Evolutionary conservation across 2,113 vertebrate species (phyloP), one percentile per base, ranked within the genome.

Genomic region (Etheostoma spectabile): DNA sequence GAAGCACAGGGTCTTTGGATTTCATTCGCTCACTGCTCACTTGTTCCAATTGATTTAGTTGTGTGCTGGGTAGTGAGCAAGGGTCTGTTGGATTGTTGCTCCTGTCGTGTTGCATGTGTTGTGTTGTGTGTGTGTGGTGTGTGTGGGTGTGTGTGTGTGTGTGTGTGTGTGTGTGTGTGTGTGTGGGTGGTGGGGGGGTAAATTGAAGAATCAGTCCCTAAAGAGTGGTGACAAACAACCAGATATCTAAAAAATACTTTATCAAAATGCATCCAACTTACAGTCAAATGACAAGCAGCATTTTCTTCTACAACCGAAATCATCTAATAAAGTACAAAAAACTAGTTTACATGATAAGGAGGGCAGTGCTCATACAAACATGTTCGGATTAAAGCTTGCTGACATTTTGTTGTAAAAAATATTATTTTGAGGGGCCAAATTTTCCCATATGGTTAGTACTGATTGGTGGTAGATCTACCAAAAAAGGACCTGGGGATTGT

Each of bases 1-100:
- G 56, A 77, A 90, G 82, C 77, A 52, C 84, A 62, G 71, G 88
- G 81, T 92, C 92, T 91, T 94, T 92, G 91, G 90, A 93, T 94
- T 94, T 91, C 84, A 94, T 92, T 94, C 88, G 80, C 91, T 94
- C 92, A 91, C 77, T 60, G 71, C 91, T 91, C 86, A 84, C 89
- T 93, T 83, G 86, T 79, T 89, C 57, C 74, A 74, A 92, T 94
- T 92, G 92, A 94, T 95, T 92, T 88, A 82, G 79, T 68, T 68
- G 69, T 77, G 77, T 71, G 79, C 46, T 69, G 80, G 53, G 84
- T 86, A 88, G 57, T n/a, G n/a, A n/a, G n/a, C n/a, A n/a, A n/a
- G n/a, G n/a, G n/a, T n/a, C n/a, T n/a, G n/a, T n/a, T n/a, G n/a
- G n/a, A n/a, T n/a, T n/a, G n/a, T n/a, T n/a, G n/a, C n/a, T n/a